Base-by-base conservation (phyloP, 2,888 invertebrate genomes). In the Autographa pulchrina region DNA sequence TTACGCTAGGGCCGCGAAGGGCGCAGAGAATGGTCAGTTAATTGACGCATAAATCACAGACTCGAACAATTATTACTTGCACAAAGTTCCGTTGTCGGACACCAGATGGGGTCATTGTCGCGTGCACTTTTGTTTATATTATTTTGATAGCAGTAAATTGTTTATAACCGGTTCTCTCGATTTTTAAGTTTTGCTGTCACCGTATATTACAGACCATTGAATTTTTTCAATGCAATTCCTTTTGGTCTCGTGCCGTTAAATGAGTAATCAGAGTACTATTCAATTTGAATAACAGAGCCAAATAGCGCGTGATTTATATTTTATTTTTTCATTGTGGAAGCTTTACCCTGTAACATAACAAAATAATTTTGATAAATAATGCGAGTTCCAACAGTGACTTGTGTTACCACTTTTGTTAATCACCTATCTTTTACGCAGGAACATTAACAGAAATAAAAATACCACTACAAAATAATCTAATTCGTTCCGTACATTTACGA, bases 41-140 rank as follows among this genome's bases (percentile, higher is more conserved):
- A 95, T 95, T 95, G 94, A 89, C 83, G 85, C 84, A 94, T 94
- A 95, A 94, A 95, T 95, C 94, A 94, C 87, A 81, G 82, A 88
- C 73, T 81, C 77, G 82, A 84, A 86, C 89, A 86, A 89, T 91
- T 90, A 88, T 86, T 82, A 83, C 83, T 71, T 82, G 82, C 84
- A 83, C 78, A 72, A 62, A 87, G 88, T 91, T 89, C 86, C 85
- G 85, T 72, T 81, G 84, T 83, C 79, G 85, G 84, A 87, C 91
- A 89, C 90, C 87, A 93, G 94, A 93, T 93, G 92, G 93, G 90
- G 93, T 89, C 88, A 88, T 85, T 85, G 85, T 87, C 85, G 83
- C 86, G 79, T 85, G 84, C 77, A 78, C 85, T 87, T 88, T 92
- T 91, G 89, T 91, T 89, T 89, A 87, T 81, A 79, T 73, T 79